phyloP scores from a whole-genome alignment of 2,888 invertebrate species.

The Zaprionus obscuricornis region DNA sequence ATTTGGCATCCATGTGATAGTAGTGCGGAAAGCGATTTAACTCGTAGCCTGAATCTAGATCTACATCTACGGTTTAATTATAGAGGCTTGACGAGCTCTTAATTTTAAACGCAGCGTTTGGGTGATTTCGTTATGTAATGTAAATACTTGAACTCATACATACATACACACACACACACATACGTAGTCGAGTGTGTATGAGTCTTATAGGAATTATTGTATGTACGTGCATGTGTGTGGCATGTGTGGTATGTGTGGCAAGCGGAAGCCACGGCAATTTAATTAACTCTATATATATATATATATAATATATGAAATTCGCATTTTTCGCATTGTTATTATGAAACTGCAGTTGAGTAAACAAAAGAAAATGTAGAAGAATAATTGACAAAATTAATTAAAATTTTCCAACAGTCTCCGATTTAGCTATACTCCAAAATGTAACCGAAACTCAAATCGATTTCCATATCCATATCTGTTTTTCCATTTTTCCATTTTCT shows the following conservation, averaged over 20 bases:
- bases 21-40: slow-evolving; percentile 43
- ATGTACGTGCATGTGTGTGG: no score
- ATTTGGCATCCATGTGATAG: slow-evolving; percentile 60
- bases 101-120: slow-evolving; percentile 73
- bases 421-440: slow-evolving; percentile 11
- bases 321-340: slow-evolving; percentile 49
- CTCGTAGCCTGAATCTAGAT: slow-evolving; percentile 1
- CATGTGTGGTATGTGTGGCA: no score
- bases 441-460: neutral
- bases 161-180: slow-evolving; percentile 11
- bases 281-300: slow-evolving; percentile 15
- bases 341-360: slow-evolving; percentile 17
- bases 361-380: slow-evolving; percentile 18
- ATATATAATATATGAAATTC: slow-evolving; percentile 41
- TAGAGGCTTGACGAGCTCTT: slow-evolving; percentile 27
- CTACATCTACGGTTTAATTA: neutral
- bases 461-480: neutral
- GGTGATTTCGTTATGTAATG: slow-evolving; percentile 68
- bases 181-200: neutral
- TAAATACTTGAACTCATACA: slow-evolving; percentile 45
- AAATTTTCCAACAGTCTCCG: slow-evolving; percentile 13
- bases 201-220: no score
- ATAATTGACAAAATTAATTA: slow-evolving; percentile 34
- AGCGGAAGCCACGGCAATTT: no score
- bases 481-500: no score